phyloP scores from a whole-genome alignment of 2,113 vertebrate genomes.

The Rhabdomys dilectus region DNA sequence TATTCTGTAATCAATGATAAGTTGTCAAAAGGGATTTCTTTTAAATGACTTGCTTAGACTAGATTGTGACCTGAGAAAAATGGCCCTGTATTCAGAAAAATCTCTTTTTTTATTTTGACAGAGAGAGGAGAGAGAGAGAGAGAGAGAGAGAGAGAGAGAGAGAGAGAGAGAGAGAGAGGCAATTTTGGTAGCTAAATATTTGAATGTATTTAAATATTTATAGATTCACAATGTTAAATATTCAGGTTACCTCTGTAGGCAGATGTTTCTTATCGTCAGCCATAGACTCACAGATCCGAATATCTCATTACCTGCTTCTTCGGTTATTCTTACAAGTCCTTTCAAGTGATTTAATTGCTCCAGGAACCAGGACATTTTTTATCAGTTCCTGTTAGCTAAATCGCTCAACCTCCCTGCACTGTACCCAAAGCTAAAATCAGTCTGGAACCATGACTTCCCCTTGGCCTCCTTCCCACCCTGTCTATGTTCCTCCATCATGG shows the following conservation, averaged over 20 bases:
- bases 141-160: not conserved
- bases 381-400: conserved; percentile 59
- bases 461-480: not conserved
- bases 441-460: not conserved
- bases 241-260: conserved; percentile 77
- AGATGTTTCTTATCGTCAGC: conserved; percentile 62
- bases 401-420: not conserved
- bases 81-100: conserved; percentile 38
- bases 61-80: conserved; percentile 71
- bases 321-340: conserved; percentile 59
- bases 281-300: conserved; percentile 40
- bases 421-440: not conserved
- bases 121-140: not conserved
- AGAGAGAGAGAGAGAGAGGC: conserved; percentile 27
- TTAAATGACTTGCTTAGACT: conserved; percentile 71
- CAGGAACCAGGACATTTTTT: conserved; percentile 53
- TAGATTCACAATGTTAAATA: conserved; percentile 77
- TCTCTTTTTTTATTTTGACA: conserved; percentile 43
- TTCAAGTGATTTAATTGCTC: conserved; percentile 71
- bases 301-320: conserved; percentile 67
- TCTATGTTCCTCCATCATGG: not conserved
- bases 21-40: conserved; percentile 73
- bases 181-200: conserved; percentile 80
- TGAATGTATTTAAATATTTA: conserved; percentile 81
- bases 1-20: conserved; percentile 59